A percentile compares a stretch with the other conserved stretches of the same genome.
Evolutionary conservation across 2,113 vertebrate species (phyloP).

Genomic region (Zootoca vivipara): DNA sequence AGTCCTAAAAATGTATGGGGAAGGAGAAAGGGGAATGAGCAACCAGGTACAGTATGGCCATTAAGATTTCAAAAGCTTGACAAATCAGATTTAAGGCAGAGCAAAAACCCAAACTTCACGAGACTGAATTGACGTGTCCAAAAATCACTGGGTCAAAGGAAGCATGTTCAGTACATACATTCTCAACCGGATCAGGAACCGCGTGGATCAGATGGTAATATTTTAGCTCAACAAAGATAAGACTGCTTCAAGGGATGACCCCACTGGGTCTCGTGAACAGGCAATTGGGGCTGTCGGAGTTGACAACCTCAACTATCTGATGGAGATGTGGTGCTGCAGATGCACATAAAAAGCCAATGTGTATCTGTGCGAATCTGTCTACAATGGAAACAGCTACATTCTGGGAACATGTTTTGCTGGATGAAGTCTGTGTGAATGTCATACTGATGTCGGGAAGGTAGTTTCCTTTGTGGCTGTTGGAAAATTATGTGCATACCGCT

Average conservation of each 20-base stretch:
- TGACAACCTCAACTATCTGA: neutral
- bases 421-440: neutral
- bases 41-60: neutral
- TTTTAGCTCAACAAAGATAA: too few relatives aligned
- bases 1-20: conserved; percentile 77
- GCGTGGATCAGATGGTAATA: neutral
- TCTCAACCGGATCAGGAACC: neutral
- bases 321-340: neutral
- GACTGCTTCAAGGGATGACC: neutral
- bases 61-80: neutral
- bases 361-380: neutral
- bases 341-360: neutral
- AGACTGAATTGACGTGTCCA: neutral
- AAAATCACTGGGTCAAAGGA: neutral
- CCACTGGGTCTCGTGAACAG: neutral
- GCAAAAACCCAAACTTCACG: neutral
- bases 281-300: neutral
- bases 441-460: neutral
- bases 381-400: neutral
- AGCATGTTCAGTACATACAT: neutral
- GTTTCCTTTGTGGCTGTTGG: neutral
- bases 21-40: neutral
- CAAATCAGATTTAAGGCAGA: neutral
- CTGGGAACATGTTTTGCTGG: too few relatives aligned
- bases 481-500: neutral